Conservation (phyloP, 2,797 vertebrate genomes). For the Kryptopterus vitreolus region DNA sequence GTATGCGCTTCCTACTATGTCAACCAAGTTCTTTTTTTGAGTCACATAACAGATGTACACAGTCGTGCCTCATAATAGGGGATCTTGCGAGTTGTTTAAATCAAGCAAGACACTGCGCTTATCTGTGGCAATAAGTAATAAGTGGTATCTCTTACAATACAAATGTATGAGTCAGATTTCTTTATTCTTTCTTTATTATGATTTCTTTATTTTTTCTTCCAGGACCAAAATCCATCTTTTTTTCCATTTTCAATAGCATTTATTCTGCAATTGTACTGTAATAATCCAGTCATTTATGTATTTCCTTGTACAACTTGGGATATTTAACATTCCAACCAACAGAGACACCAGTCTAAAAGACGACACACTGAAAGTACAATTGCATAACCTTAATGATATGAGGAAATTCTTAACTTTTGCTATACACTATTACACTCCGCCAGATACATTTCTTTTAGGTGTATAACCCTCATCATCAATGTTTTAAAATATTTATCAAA, state of each 20-base stretch:
- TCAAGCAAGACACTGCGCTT: neutral
- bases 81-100: constrained; percentile 28
- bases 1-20: constrained; percentile 60
- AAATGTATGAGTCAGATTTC: neutral
- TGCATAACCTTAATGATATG: constrained; percentile 47
- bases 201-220: no score
- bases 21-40: constrained; percentile 75
- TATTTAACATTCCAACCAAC: constrained; percentile 61
- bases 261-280: neutral
- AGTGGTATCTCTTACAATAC: neutral
- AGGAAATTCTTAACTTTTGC: neutral
- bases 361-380: constrained; percentile 47
- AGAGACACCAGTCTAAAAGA: constrained; percentile 48
- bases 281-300: neutral
- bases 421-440: no score
- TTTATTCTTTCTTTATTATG: no score
- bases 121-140: neutral
- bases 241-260: neutral
- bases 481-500: no score
- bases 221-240: no score
- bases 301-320: constrained; percentile 41
- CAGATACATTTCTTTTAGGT: no score
- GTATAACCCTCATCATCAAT: no score
- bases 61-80: constrained; percentile 57
- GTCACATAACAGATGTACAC: constrained; percentile 73